Percentiles rank a stretch among this genome's conserved stretches.
Evolutionary conservation across 2,113 vertebrate genomes (phyloP).

Genomic region (Accipiter cooperii): DNA sequence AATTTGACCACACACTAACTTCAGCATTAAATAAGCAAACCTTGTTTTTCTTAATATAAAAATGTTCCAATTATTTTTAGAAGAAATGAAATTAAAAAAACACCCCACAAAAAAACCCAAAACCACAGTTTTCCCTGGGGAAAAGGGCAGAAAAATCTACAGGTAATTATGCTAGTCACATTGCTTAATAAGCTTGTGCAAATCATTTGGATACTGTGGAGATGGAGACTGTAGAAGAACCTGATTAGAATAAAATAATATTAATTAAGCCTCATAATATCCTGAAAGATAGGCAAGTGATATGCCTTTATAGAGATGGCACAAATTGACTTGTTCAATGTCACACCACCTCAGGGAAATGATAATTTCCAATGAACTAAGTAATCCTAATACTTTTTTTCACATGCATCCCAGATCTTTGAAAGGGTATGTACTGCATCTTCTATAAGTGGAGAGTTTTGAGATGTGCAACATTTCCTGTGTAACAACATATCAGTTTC

Average conservation of each 20-base stretch:
- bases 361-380: neutral
- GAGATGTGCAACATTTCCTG: conserved; percentile 6
- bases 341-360: neutral
- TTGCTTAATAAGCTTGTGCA: conserved; percentile 1
- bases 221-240: neutral
- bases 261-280: conserved; percentile 22
- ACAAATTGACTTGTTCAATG: neutral
- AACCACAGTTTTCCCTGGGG: neutral
- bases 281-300: neutral
- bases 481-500: conserved; percentile 44
- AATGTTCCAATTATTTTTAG: neutral
- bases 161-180: conserved; percentile 3
- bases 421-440: neutral
- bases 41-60: neutral
- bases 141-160: neutral
- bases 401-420: neutral
- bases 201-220: neutral
- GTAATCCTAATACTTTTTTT: neutral
- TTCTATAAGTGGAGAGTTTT: neutral
- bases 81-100: neutral
- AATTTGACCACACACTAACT: too few relatives aligned
- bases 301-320: neutral
- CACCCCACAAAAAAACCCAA: neutral
- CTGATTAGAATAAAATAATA: conserved; percentile 26
- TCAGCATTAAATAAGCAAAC: neutral